Evolutionary conservation across 1,140 invertebrate species (phyloP).

Genomic region (Pomacea maculata): DNA sequence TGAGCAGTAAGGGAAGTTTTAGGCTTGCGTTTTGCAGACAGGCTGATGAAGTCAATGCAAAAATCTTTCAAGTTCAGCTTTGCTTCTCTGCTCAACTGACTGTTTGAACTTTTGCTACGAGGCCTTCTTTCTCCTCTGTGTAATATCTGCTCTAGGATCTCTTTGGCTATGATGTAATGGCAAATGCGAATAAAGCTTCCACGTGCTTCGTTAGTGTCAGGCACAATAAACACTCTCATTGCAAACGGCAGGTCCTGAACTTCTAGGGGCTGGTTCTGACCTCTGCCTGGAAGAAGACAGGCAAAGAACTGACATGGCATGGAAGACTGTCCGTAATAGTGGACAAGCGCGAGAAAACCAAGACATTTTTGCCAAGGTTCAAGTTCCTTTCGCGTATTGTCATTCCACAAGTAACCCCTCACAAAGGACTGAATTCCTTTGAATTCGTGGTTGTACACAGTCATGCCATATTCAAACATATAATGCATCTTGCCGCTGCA

Average conservation of each 20-base stretch:
- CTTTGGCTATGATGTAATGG: slow-evolving; percentile 44
- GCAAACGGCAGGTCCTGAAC: slow-evolving; percentile 30
- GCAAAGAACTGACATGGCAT: slow-evolving; percentile 43
- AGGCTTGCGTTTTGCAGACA: slow-evolving; percentile 14
- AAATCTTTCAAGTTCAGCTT: slow-evolving; percentile 27
- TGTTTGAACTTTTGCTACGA: neutral
- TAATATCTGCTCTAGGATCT: slow-evolving; percentile 45
- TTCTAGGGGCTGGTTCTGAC: neutral
- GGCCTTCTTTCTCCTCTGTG: neutral
- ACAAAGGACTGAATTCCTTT: slow-evolving; percentile 34
- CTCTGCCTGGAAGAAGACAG: slow-evolving; percentile 13
- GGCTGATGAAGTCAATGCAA: slow-evolving; percentile 29
- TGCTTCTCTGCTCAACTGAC: slow-evolving; percentile 25
- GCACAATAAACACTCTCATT: slow-evolving; percentile 34
- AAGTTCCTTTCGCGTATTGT: neutral
- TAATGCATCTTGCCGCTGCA: slow-evolving; percentile 11
- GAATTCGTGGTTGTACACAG: slow-evolving; percentile 34
- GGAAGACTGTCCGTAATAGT: slow-evolving; percentile 42
- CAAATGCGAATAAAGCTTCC: slow-evolving; percentile 34
- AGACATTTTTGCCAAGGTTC: slow-evolving; percentile 29
- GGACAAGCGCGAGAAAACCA: slow-evolving; percentile 36
- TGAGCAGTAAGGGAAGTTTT: slow-evolving; percentile 7
- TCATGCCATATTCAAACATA: slow-evolving; percentile 39
- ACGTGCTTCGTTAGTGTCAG: slow-evolving; percentile 27
- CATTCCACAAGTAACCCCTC: slow-evolving; percentile 30